Evolutionary conservation across 2,888 invertebrate genomes (phyloP), one percentile per base, ranked within the genome.

Genomic region (Phaedon cochleariae): DNA sequence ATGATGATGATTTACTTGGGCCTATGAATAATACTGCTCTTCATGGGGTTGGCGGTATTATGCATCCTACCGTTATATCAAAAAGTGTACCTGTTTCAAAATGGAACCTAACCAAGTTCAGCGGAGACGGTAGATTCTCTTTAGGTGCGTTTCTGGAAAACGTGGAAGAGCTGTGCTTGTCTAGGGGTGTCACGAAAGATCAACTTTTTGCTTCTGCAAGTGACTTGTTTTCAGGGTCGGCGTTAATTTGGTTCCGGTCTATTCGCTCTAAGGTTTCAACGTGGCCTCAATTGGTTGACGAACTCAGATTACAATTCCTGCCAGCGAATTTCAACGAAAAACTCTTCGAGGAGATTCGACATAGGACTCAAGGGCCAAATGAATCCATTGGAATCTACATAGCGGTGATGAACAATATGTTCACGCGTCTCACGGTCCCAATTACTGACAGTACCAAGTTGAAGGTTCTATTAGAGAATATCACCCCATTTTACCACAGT

Each of bases 321-420:
- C 73, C 73, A 0, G 20, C 52, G 5, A 72, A 73, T 58, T 74
- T 74, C 52, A 73, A 75, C 18, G 67, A 74, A 9, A 51, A 57
- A 15, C 62, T 76, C 7, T 67, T 67, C 17, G 68, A 73, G 20
- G 72, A 74, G 48, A 74, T 76, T 17, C 53, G 64, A 15, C 53
- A 53, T 15, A 61, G 75, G 2, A 70, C 69, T 0, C 77, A 77
- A 60, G 74, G 73, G 9, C 58, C 69, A 12, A 37, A 69, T 17
- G 73, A 76, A 58, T 26, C 65, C 4, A 69, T 76, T 10, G 73
- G 66, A 15, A 62, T 72, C 4, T 76, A 74, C 59, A 46, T 77
- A 4, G 73, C 75, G 5, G 65, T 54, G 12, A 74, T 74, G 73
- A 58, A 49, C 1, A 64, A 57, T 29, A 52, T 73, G 15, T 75